Conservation (phyloP, 2,797 vertebrate genomes). For the Mus minutoides region DNA sequence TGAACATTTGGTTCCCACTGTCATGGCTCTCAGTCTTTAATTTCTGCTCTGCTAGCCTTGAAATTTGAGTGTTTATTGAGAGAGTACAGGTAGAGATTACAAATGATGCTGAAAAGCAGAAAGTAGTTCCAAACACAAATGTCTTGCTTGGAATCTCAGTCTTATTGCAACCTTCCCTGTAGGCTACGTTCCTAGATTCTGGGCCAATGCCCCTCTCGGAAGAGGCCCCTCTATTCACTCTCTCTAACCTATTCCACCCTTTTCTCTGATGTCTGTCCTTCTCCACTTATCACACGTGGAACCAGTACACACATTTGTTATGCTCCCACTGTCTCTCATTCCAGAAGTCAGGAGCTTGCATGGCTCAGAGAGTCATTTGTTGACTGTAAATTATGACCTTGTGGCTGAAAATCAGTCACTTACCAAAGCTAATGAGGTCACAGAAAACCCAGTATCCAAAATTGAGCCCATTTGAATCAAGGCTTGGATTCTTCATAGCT, state of each 20-base stretch:
- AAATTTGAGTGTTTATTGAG: not conserved
- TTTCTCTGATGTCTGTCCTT: fast-evolving
- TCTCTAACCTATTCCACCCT: not conserved
- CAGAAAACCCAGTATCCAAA: not conserved
- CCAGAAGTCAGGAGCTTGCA: not conserved
- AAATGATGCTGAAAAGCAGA: not conserved
- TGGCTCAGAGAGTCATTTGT: not conserved
- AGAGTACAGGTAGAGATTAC: not conserved
- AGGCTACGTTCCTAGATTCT: not conserved
- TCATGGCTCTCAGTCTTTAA: not conserved
- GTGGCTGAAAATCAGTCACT: not conserved
- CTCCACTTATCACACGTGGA: not conserved
- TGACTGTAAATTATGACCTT: not conserved
- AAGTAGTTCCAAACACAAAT: not conserved
- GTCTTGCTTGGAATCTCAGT: not conserved
- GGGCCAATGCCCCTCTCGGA: fast-evolving
- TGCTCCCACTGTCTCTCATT: not conserved
- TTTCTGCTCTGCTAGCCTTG: not conserved
- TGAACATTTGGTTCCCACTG: not conserved
- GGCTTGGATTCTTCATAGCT: not conserved
- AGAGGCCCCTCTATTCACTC: not conserved
- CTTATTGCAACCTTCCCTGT: not conserved
- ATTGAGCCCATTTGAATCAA: not conserved
- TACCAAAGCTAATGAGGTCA: too few relatives aligned
- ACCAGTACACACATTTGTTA: not conserved